Percentiles rank a stretch among this genome's conserved stretches.
Conservation (phyloP, 1,140 invertebrate genomes). For the Lamellibrachia luymesi region DNA sequence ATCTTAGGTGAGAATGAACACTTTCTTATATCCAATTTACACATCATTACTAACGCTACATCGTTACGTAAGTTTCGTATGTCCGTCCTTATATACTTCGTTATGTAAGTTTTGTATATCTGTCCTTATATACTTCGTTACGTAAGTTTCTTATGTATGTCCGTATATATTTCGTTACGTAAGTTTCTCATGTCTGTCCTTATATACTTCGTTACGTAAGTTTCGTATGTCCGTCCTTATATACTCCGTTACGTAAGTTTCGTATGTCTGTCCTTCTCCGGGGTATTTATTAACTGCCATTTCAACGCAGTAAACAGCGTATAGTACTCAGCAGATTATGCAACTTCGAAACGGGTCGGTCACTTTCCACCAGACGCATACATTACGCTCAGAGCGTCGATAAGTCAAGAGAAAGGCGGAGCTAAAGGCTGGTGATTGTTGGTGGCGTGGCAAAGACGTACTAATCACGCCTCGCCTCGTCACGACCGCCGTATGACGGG, state of each 20-base stretch:
- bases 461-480: not conserved
- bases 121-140: not conserved
- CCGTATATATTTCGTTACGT: not conserved
- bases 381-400: too few relatives aligned
- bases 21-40: too few relatives aligned
- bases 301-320: not conserved
- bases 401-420: not conserved
- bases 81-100: not conserved
- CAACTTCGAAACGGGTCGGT: not conserved
- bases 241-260: not conserved
- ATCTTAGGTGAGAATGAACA: too few relatives aligned
- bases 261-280: not conserved
- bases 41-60: too few relatives aligned
- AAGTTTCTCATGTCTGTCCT: not conserved
- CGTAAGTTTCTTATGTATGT: not conserved
- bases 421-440: not conserved
- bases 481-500: not conserved
- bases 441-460: not conserved
- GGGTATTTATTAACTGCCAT: not conserved
- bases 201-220: not conserved
- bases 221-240: not conserved
- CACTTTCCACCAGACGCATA: not conserved
- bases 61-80: too few relatives aligned
- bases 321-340: not conserved
- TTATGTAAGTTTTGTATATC: not conserved